These are phyloP conservation scores for Eledona agricola DNA, from an alignment of 2,888 invertebrate genomes.

Conservation along the genomic window DNA sequence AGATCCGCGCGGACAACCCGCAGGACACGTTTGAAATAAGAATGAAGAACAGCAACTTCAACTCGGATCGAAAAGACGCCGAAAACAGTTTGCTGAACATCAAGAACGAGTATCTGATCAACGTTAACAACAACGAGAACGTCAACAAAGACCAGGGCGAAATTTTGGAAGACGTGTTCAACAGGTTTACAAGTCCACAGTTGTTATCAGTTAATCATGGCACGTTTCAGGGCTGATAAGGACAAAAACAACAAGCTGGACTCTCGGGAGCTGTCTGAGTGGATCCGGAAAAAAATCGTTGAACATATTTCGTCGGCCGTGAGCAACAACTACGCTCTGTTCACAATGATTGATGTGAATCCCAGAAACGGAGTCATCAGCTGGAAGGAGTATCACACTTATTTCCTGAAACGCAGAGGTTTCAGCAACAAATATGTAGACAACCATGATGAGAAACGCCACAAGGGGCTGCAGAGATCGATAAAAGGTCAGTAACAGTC, in stretches of 20 bases:
- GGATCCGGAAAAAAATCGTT: constrained; percentile 73
- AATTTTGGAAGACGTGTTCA: constrained; percentile 60
- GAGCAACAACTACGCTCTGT: constrained; percentile 72
- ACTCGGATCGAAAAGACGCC: constrained; percentile 63
- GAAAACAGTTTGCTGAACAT: constrained; percentile 62
- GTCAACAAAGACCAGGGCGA: constrained; percentile 55
- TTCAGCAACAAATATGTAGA: constrained; percentile 71
- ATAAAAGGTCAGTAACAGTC: constrained; percentile 63
- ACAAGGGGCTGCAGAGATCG: constrained; percentile 70
- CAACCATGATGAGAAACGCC: constrained; percentile 72
- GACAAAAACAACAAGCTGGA: constrained; percentile 68
- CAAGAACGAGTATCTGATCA: constrained; percentile 64
- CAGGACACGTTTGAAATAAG: constrained; percentile 58
- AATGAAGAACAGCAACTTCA: constrained; percentile 64
- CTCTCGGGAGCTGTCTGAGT: constrained; percentile 71
- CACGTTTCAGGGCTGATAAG: constrained; percentile 68
- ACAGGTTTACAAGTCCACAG: too few species aligned
- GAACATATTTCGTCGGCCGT: constrained; percentile 75
- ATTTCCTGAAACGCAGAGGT: constrained; percentile 76
- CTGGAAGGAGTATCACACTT: constrained; percentile 83
- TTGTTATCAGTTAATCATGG: too few species aligned
- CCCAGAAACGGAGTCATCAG: constrained; percentile 75
- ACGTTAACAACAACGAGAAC: constrained; percentile 58
- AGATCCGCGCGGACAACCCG: constrained; percentile 45
- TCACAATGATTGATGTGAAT: constrained; percentile 71